Evolutionary conservation across 2,113 vertebrate genomes (phyloP), one percentile per base, ranked within the genome.

Genomic region (Sakesphorus luctuosus): DNA sequence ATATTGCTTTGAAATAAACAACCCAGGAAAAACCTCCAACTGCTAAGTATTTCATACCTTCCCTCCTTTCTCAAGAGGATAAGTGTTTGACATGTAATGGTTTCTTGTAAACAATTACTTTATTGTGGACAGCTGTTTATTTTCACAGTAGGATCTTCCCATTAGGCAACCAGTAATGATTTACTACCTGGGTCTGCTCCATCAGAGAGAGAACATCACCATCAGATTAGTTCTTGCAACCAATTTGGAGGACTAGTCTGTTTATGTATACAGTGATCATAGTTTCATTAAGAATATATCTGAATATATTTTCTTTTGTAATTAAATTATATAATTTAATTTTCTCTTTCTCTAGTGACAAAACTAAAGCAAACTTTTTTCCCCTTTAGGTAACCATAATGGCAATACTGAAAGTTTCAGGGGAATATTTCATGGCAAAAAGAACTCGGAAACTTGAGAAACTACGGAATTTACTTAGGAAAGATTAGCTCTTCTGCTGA

Each of bases 81-180:
- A 40, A 76, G 35, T 33, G 18, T 75, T 49, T 82, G 58, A 75
- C n/a, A 87, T n/a, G 40, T 28, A 95, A 92, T 18, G 36, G 62
- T 33, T 95, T 91, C 77, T 83, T 96, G 93, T 91, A 95, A 96
- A 87, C 84, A 89, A 85, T 69, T 72, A 73, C 77, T 92, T 91
- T 86, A 90, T 53, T 84, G 66, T 79, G 81, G 93, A 94, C 89
- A 95, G 89, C 66, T 91, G 87, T 96, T 97, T 96, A 94, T 94
- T 97, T 96, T 96, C 95, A 95, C 94, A 82, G 89, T 69, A 89
- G 81, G 87, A 85, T 84, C 74, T 75, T 91, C 81, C 67, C 84
- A 87, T 93, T 81, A 96, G 80, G 91, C 46, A 87, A 73, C 87
- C 49, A 84, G 18, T 82, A 95, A 95, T 87, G 58, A 94, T 87